Evolutionary conservation across 1,140 invertebrate genomes (phyloP).

Genomic region (Drosophila bocki): DNA sequence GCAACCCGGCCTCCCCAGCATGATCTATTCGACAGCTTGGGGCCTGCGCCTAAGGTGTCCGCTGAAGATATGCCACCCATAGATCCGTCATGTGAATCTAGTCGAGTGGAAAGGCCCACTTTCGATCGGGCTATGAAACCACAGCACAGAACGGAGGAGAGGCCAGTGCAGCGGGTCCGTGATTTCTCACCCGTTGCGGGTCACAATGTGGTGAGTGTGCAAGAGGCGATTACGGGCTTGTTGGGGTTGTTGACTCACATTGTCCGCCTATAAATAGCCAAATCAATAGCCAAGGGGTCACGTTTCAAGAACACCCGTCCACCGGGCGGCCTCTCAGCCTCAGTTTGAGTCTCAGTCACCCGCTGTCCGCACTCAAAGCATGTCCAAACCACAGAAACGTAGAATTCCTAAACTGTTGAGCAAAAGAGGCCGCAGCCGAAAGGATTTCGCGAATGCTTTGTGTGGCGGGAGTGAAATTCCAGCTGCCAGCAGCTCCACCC

Average conservation of each 20-base stretch:
- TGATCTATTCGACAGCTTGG: slow-evolving; percentile 12
- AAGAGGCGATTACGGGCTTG: not conserved
- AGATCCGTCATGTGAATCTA: not conserved
- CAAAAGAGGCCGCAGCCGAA: slow-evolving; percentile 8
- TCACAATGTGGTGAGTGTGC: slow-evolving; percentile 77
- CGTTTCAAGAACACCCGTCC: slow-evolving; percentile 50
- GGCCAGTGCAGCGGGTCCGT: slow-evolving; percentile 71
- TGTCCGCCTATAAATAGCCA: slow-evolving; percentile 50
- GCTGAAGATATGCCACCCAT: not conserved
- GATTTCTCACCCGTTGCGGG: slow-evolving; percentile 89
- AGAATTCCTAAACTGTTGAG: slow-evolving; percentile 38
- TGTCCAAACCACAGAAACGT: slow-evolving; percentile 52
- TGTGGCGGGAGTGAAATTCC: slow-evolving; percentile 72
- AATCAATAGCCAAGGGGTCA: slow-evolving; percentile 69
- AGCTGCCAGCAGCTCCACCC: slow-evolving; percentile 53
- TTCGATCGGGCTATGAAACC: slow-evolving; percentile 89
- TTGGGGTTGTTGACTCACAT: slow-evolving; percentile 37
- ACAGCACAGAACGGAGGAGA: slow-evolving; percentile 21
- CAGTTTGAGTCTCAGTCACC: slow-evolving; percentile 43
- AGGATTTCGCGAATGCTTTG: slow-evolving; percentile 68
- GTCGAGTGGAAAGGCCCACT: slow-evolving; percentile 76
- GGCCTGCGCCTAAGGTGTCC: not conserved
- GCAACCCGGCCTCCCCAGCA: not conserved
- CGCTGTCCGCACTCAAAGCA: slow-evolving; percentile 69
- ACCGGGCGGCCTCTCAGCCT: slow-evolving; percentile 14